Evolutionary conservation across 2,888 invertebrate genomes (phyloP).

Genomic region (Papilio gigon): DNA sequence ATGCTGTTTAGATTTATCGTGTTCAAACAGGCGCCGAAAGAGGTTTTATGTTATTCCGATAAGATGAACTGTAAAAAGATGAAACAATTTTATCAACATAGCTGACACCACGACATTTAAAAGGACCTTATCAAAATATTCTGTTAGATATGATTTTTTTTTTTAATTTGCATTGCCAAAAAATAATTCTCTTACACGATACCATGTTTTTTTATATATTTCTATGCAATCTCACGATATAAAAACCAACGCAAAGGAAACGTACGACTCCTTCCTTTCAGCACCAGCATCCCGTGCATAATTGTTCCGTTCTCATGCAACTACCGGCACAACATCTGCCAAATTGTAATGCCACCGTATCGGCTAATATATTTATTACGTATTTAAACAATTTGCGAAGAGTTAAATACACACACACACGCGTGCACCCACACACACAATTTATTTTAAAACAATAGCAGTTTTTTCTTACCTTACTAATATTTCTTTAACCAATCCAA

Average conservation of each 20-base stretch:
- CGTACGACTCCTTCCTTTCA: slow-evolving; percentile 9
- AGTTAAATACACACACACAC: neutral
- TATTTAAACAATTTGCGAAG: neutral
- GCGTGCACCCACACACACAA: no score
- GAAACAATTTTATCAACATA: slow-evolving; percentile 4
- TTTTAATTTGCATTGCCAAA: neutral
- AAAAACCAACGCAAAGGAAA: slow-evolving; percentile 11
- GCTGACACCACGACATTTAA: neutral
- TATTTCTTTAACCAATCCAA: no score
- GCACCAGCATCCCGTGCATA: slow-evolving; percentile 12
- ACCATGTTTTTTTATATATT: no score
- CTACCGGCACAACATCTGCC: slow-evolving; percentile 16
- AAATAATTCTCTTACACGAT: neutral
- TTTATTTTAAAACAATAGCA: no score
- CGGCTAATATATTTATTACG: neutral
- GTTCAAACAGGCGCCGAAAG: neutral
- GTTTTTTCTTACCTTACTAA: no score
- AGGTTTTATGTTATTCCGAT: neutral
- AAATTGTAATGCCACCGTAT: neutral
- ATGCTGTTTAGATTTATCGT: neutral
- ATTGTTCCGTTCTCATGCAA: slow-evolving; percentile 15
- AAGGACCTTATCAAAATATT: neutral
- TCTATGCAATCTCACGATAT: neutral
- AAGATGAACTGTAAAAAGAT: no score
- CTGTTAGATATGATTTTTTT: neutral